Evolutionary conservation across 1,140 invertebrate genomes (phyloP), one percentile per base, ranked within the genome.

Genomic region (Drosophila ohnishii): DNA sequence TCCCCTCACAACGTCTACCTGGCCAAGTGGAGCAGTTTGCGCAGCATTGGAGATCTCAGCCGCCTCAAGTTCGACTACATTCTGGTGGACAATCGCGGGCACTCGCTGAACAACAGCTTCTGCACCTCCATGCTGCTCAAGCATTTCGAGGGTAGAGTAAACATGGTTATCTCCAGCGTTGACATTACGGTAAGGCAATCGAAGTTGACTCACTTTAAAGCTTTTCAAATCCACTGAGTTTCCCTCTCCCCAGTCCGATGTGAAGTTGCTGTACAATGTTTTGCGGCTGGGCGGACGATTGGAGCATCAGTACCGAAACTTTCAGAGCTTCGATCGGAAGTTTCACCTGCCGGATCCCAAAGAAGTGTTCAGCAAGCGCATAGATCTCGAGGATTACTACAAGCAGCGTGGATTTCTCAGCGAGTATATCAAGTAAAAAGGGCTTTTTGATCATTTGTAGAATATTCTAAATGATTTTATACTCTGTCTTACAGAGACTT

Each of bases 301-400:
- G 30, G 90, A 91, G 16, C 66, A 79, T 56, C 71, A 90, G 47
- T 78, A 80, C 39, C 67, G 72, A 10, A 74, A 57, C 32, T 90
- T 90, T 53, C 65, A 69, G 5, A 67, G 30, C 28, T 91, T 91
- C 47, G 75, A 91, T 39, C 67, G 81, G 0, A 91, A 82, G 51
- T 91, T 83, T 30, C 61, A 81, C 55, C 25, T 91, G 48, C 90
- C 90, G 1, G 75, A 90, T 37, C 77, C 78, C 1, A 87, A 91
- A 35, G 90, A 90, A 32, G 78, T 90, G 60, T 74, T 85, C 7
- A 77, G 58, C 32, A 90, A 90, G 58, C 75, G 60, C 16, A 70
- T 85, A 11, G 88, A 91, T 78, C 72, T 91, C 47, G 90, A 91
- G 48, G 90, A 90, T 5, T 91, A 91, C 56, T 91, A 88, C 51